Conservation (phyloP, 2,113 vertebrate genomes). For the Vanacampus margaritifer region DNA sequence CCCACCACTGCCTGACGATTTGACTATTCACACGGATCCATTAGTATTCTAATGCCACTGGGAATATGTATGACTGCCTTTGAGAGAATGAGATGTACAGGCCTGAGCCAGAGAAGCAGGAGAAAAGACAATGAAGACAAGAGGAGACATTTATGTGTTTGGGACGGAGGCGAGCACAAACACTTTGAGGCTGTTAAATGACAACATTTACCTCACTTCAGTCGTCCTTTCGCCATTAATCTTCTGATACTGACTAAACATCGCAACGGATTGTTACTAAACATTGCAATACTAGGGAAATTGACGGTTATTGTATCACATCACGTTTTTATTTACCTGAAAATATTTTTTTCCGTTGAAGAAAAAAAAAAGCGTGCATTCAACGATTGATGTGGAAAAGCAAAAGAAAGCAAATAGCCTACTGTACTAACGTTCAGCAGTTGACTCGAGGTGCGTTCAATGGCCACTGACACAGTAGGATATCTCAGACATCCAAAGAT, state of each 20-base stretch:
- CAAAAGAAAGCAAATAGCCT: too few relatives aligned
- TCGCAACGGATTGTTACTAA: neutral
- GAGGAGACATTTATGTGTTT: conserved; percentile 35
- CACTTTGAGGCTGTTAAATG: conserved; percentile 13
- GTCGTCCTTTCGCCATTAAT: neutral
- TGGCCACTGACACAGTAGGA: too few relatives aligned
- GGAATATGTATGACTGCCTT: conserved; percentile 50
- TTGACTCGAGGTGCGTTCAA: too few relatives aligned
- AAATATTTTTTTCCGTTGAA: too few relatives aligned
- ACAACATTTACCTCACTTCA: conserved; percentile 28
- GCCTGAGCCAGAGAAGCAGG: conserved; percentile 38
- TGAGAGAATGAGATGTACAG: conserved; percentile 21
- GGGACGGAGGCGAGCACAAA: conserved; percentile 12
- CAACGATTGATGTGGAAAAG: too few relatives aligned
- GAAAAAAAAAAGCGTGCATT: too few relatives aligned
- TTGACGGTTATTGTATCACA: neutral
- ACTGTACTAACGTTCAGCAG: too few relatives aligned
- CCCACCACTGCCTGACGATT: conserved; percentile 26
- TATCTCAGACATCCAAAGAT: too few relatives aligned
- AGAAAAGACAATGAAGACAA: conserved; percentile 18
- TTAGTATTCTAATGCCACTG: conserved; percentile 58
- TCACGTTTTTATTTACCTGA: too few relatives aligned
- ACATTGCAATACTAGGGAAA: neutral
- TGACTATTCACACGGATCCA: conserved; percentile 34
- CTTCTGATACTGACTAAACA: neutral